phyloP scores from a whole-genome alignment of 2,113 vertebrate species.

The Hymenochirus boettgeri region DNA sequence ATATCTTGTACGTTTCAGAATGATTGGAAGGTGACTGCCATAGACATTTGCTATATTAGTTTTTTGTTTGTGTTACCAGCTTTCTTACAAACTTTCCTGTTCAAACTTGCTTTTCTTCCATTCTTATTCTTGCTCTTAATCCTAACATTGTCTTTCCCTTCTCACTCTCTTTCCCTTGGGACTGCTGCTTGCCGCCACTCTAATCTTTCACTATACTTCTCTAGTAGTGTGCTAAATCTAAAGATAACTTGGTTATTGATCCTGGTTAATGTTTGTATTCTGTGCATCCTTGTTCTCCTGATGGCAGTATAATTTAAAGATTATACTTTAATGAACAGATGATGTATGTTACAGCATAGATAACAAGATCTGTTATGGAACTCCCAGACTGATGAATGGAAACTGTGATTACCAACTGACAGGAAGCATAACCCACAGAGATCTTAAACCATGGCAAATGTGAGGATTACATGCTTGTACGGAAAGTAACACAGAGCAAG shows the following conservation, averaged over 20 bases:
- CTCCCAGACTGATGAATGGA: conserved; percentile 36
- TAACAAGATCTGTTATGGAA: conserved; percentile 36
- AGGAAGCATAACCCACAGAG: conserved; percentile 32
- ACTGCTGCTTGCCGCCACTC: too few species aligned
- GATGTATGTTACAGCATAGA: conserved; percentile 48
- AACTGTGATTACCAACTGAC: conserved; percentile 26
- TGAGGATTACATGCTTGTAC: too few species aligned
- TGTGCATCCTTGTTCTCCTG: conserved; percentile 36
- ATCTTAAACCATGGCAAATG: conserved; percentile 20
- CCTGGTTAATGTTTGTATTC: conserved; percentile 32
- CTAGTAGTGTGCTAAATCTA: not conserved
- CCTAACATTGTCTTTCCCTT: too few species aligned
- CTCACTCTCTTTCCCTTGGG: too few species aligned
- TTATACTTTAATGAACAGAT: conserved; percentile 46
- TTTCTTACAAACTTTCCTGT: too few species aligned
- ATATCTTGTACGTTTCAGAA: too few species aligned
- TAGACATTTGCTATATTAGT: too few species aligned
- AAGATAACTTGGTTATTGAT: conserved; percentile 26
- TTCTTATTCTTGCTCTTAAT: too few species aligned
- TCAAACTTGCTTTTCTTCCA: too few species aligned
- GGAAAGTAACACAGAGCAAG: not conserved
- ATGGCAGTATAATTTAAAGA: conserved; percentile 36
- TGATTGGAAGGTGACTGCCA: too few species aligned
- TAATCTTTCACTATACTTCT: not conserved
- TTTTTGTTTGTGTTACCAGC: too few species aligned